phyloP scores from a whole-genome alignment of 2,888 invertebrate genomes.

The Alloscopus bannaensis region DNA sequence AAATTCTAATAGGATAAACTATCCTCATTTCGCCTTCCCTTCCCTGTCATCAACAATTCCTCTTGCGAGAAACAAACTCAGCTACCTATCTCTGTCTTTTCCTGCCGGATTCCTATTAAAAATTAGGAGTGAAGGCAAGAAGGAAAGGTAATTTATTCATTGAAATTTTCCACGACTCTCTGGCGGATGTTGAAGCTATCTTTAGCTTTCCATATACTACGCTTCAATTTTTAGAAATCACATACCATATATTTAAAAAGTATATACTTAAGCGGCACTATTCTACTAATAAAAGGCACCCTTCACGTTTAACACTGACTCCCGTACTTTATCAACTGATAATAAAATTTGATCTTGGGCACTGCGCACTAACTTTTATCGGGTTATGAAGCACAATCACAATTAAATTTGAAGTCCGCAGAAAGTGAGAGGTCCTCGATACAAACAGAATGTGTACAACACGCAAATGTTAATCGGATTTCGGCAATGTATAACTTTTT shows the following conservation, averaged over 20 bases:
- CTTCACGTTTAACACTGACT: slow-evolving; percentile 1
- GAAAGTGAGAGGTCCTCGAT: too few species aligned
- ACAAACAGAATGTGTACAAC: too few species aligned
- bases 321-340: not conserved
- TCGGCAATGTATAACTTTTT: too few species aligned
- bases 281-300: slow-evolving; percentile 16
- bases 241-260: not conserved
- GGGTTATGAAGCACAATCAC: too few species aligned
- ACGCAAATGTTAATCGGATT: too few species aligned
- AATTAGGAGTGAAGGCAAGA: slow-evolving; percentile 16
- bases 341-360: not conserved
- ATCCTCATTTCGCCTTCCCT: slow-evolving; percentile 4
- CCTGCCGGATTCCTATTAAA: not conserved
- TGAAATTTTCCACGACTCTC: slow-evolving; percentile 22
- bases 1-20: slow-evolving; percentile 46
- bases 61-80: not conserved
- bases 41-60: not conserved
- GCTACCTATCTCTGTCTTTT: not conserved
- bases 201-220: too few species aligned
- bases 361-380: too few species aligned
- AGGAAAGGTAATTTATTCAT: slow-evolving; percentile 49
- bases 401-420: too few species aligned
- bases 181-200: too few species aligned
- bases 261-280: slow-evolving; percentile 2
- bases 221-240: not conserved